Evolutionary conservation across 2,113 vertebrate genomes (phyloP).

Genomic region (Silurus meridionalis): DNA sequence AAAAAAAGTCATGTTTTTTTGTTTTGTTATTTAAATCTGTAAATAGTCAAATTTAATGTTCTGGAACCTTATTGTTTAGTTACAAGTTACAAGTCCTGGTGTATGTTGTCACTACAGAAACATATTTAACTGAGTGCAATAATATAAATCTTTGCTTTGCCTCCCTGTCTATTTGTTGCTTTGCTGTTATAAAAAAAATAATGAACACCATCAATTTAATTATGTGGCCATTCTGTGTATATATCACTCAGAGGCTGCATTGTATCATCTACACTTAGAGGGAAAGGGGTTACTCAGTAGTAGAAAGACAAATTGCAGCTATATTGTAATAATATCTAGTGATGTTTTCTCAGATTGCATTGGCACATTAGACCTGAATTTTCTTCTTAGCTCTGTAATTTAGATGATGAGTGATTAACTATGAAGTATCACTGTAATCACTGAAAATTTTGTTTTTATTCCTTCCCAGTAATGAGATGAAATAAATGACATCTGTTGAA

Average conservation of each 20-base stretch:
- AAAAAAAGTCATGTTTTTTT: too few species aligned
- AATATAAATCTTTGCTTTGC: not conserved
- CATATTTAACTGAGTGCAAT: not conserved
- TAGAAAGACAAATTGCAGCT: too few species aligned
- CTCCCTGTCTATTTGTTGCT: not conserved
- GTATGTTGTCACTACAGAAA: not conserved
- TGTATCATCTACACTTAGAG: not conserved
- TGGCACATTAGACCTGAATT: not conserved
- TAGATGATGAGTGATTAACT: too few species aligned
- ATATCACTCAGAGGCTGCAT: not conserved
- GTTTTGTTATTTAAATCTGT: too few species aligned
- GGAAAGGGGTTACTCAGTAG: too few species aligned
- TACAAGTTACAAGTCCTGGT: not conserved
- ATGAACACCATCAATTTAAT: not conserved
- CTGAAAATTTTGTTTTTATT: too few species aligned
- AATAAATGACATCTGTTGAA: too few species aligned
- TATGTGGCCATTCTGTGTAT: not conserved
- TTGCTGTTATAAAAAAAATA: not conserved
- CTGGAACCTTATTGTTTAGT: not conserved
- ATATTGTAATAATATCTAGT: not conserved
- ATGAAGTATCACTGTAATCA: too few species aligned
- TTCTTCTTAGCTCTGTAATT: not conserved
- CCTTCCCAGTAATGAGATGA: too few species aligned
- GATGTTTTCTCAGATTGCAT: not conserved
- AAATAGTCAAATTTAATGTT: not conserved